phyloP scores from a whole-genome alignment of 1,140 invertebrate species.

The Saccostrea echinata region DNA sequence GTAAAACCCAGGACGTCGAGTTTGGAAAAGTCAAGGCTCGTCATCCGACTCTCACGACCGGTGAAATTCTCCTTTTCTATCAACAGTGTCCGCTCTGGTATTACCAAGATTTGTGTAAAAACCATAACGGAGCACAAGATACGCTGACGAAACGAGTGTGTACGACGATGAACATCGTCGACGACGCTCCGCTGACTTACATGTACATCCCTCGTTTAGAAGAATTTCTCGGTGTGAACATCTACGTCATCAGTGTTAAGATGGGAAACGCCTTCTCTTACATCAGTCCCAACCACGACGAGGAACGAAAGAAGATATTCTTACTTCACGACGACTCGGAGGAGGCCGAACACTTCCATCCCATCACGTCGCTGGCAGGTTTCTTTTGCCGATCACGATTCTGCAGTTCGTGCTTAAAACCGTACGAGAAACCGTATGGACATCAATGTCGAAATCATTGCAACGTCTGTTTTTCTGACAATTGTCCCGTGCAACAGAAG shows the following conservation, averaged over 20 bases:
- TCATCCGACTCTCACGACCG: neutral
- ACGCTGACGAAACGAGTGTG: neutral
- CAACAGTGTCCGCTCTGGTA: constrained; percentile 7
- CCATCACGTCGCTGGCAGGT: constrained; percentile 22
- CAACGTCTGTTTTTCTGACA: constrained; percentile 27
- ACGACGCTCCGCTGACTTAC: neutral
- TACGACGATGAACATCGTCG: neutral
- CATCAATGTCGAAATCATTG: constrained; percentile 24
- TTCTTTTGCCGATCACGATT: constrained; percentile 33
- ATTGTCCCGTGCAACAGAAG: neutral
- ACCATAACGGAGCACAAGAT: neutral
- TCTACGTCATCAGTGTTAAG: neutral
- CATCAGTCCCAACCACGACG: neutral
- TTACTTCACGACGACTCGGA: constrained; percentile 23
- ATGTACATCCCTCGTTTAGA: constrained; percentile 8
- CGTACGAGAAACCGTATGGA: constrained; percentile 40
- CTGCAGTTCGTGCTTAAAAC: constrained; percentile 43
- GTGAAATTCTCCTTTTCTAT: neutral
- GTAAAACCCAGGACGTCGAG: neutral
- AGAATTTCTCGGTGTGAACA: constrained; percentile 13
- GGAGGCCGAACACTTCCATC: constrained; percentile 20
- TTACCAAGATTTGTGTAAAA: constrained; percentile 13
- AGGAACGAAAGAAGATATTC: constrained; percentile 17
- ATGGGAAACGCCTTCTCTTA: constrained; percentile 43
- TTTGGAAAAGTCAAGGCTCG: constrained; percentile 6